phyloP scores from a whole-genome alignment of 2,888 invertebrate genomes.

The Troides aeacus region DNA sequence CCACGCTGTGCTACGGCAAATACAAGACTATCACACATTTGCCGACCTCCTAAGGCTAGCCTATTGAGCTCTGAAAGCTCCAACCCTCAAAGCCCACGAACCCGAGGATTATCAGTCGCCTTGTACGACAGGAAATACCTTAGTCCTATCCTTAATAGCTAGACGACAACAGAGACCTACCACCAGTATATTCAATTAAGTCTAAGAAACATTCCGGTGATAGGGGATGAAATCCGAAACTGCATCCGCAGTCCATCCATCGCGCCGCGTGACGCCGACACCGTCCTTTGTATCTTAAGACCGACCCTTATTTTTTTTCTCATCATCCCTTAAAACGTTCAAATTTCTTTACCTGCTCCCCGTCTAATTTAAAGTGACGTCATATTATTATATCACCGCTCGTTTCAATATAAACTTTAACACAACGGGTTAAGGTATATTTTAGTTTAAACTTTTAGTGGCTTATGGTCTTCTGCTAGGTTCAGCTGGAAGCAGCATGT shows the following conservation, averaged over 20 bases:
- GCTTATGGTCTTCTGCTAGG: conserved; percentile 43
- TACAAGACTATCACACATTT: too few species aligned
- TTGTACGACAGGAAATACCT: too few species aligned
- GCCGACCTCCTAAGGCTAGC: too few species aligned
- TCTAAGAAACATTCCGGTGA: conserved; percentile 61
- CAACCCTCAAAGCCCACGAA: too few species aligned
- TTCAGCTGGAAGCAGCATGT: conserved; percentile 65
- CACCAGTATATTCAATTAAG: conserved; percentile 61
- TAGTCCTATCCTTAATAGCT: too few species aligned
- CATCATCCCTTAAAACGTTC: conserved; percentile 75
- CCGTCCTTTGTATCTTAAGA: conserved; percentile 72
- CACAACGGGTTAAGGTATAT: conserved; percentile 16
- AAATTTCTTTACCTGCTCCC: conserved; percentile 76
- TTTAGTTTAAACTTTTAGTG: conserved; percentile 32
- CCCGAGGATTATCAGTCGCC: too few species aligned
- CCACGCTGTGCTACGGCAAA: conserved; percentile 32
- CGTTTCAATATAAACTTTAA: conserved; percentile 43
- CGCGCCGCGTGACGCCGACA: conserved; percentile 75
- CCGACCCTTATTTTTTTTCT: conserved; percentile 68
- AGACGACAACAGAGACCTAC: too few species aligned
- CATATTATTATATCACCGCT: conserved; percentile 33
- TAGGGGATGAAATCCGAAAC: conserved; percentile 70
- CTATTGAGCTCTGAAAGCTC: too few species aligned
- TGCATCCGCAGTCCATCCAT: conserved; percentile 75
- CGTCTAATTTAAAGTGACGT: conserved; percentile 38